Evolutionary conservation across 2,113 vertebrate species (phyloP), one percentile per base, ranked within the genome.

Genomic region (Gavialis gangeticus): DNA sequence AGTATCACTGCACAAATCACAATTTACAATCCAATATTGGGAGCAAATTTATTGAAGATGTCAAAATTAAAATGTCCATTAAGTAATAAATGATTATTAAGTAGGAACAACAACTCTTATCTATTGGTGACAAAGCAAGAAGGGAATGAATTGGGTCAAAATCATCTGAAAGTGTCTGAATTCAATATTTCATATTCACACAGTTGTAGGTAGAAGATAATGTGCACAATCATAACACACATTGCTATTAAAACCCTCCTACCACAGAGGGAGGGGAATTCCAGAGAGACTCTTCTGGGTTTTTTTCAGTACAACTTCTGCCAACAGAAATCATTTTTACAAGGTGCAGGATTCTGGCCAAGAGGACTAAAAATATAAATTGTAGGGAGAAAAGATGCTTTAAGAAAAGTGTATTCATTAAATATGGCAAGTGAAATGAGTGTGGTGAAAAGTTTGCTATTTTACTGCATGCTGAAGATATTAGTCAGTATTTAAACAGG

Each of bases 381-480:
- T 89, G 85, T 59, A 79, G 75, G 57, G 73, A 75, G n/a, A 30
- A 78, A 91, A 69, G 80, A 90, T 89, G 63, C 79, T 94, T 80
- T n/a, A 55, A 84, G 30, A 86, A 79, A 90, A 84, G 37, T 57
- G 24, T 69, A 67, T 96, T 94, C 75, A 84, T 96, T 69, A 88
- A 91, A 90, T 66, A 91, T 55, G 93, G 92, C 88, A 95, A 94
- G 84, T 73, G 28, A 64, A 91, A 84, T 8, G 10, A 82, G 67
- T 82, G 91, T 85, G 95, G 92, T 95, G 89, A 89, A 83, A 92
- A 90, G 86, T 90, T 91, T 58, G 15, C 54, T 5, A 66, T 96
- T 93, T 54, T 81, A 76, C 55, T 19, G 5, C 84, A 73, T 87
- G 89, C 91, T 93, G 95, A 84, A 96, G 87, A 63, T 60, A 95